phyloP scores from a whole-genome alignment of 2,113 vertebrate species.

The Neodon shergylaensis region DNA sequence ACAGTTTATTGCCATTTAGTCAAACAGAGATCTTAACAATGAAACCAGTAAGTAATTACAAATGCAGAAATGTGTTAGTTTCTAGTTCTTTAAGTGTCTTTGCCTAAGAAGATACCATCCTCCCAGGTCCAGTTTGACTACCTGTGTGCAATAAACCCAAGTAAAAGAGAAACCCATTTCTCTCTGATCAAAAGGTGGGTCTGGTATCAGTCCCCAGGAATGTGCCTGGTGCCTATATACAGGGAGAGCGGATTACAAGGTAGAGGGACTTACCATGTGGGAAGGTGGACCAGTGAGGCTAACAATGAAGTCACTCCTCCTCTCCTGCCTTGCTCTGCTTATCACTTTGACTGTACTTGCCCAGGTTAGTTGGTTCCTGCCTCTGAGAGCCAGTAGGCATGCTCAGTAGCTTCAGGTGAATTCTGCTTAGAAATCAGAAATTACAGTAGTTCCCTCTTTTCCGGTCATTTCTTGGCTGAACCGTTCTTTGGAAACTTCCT shows the following conservation, averaged over 20 bases:
- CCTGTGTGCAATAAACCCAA: conserved; percentile 8
- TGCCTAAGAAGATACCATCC: background rate
- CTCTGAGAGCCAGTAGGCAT: background rate
- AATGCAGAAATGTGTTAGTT: background rate
- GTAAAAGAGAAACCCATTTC: background rate
- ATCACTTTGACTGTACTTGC: background rate
- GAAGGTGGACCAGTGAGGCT: background rate
- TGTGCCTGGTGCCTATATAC: too few species aligned
- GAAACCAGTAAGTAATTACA: background rate
- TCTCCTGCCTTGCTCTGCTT: background rate
- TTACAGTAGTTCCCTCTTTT: background rate
- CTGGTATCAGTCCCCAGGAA: background rate
- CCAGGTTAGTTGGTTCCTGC: conserved; percentile 3
- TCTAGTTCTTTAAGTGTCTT: conserved; percentile 24
- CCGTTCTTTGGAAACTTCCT: conserved; percentile 57
- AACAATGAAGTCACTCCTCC: background rate
- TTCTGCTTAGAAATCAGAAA: conserved; percentile 48
- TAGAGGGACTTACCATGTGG: background rate
- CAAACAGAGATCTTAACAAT: background rate
- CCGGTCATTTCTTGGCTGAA: conserved; percentile 5
- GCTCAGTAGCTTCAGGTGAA: background rate
- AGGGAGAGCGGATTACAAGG: background rate
- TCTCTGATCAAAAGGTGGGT: background rate
- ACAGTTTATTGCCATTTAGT: background rate
- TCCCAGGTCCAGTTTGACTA: background rate